These are phyloP conservation scores for Cephalotes varians DNA, from an alignment of 2,888 invertebrate species.

Conservation along the genomic window DNA sequence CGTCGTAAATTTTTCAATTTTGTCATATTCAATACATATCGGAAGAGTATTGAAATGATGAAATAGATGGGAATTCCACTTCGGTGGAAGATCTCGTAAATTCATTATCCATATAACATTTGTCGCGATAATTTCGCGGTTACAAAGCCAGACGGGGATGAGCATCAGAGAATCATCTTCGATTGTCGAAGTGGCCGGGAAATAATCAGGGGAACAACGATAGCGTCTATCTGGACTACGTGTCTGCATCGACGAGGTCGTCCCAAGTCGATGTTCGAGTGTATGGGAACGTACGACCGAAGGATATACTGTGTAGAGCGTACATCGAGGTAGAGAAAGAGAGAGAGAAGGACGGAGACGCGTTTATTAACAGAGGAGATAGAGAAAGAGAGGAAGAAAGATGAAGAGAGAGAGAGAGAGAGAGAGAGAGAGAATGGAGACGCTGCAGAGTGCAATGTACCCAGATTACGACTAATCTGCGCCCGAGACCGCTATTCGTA, in stretches of 20 bases:
- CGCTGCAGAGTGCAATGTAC: conserved; percentile 75
- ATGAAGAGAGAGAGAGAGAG: conserved; percentile 4
- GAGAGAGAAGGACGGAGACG: background rate
- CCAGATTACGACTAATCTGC: conserved; percentile 80
- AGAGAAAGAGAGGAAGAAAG: conserved; percentile 1
- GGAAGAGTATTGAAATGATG: background rate
- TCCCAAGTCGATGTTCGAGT: conserved; percentile 39
- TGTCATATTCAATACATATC: background rate
- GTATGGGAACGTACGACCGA: conserved; percentile 59
- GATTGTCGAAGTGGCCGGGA: conserved; percentile 57
- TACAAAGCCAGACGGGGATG: conserved; percentile 8
- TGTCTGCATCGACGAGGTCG: conserved; percentile 5
- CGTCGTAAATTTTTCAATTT: conserved; percentile 5
- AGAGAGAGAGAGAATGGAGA: conserved; percentile 46
- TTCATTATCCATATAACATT: conserved; percentile 70
- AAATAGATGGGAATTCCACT: background rate
- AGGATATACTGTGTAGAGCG: conserved; percentile 42
- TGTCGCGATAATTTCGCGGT: conserved; percentile 55
- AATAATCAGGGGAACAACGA: conserved; percentile 75
- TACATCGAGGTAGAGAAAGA: background rate
- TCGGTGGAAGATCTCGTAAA: conserved; percentile 56
- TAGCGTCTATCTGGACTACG: conserved; percentile 35
- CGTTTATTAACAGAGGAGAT: background rate
- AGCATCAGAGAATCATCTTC: background rate
- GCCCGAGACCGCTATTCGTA: conserved; percentile 73